Evolutionary conservation across 2,797 vertebrate species (phyloP), one percentile per base, ranked within the genome.

Genomic region (Craterocephalus amniculus): DNA sequence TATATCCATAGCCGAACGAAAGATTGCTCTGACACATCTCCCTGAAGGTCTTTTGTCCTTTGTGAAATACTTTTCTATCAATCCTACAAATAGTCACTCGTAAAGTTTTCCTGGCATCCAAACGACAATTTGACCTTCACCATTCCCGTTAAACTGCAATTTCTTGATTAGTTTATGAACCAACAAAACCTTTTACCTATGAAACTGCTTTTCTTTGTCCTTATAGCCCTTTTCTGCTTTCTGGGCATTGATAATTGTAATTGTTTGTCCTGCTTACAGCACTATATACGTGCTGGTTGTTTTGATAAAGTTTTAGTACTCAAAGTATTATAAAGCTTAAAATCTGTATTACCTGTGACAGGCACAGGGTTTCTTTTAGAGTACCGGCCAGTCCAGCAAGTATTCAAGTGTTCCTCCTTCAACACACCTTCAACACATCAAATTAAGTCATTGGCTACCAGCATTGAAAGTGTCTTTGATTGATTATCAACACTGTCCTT

Each of bases 11-110:
- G 31, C 31, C 6, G 45, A 5, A 34, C 22, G 49, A 29, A 6
- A 12, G 20, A 62, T 22, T 29, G 5, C 61, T 10, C 45, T 11
- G 24, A 54, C n/a, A 26, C 51, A 26, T 51, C 32, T 38, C 43
- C 20, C 31, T 43, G 12, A 31, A 56, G 11, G 26, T 56, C 35
- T 65, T 56, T 58, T n/a, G 26, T 56, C 35, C 56, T 56, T 58
- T n/a, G 32, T 22, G 4, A 20, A 38, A 10, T 65, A 13, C 8
- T 18, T 24, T 31, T 63, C 10, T 35, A 36, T 2, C 3, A 14
- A 8, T 40, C 14, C 38, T 16, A 16, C 38, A 18, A 6, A 40
- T 40, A 18, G 38, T 40, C 6, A 5, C 14, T 40, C 38, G 5
- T 40, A 40, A 40, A 40, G 38, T 32, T 52, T 54, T 54, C 11